A percentile compares a stretch with the other conserved stretches of the same genome.
phyloP scores from a whole-genome alignment of 2,113 vertebrate species.

The Vidua chalybeata region DNA sequence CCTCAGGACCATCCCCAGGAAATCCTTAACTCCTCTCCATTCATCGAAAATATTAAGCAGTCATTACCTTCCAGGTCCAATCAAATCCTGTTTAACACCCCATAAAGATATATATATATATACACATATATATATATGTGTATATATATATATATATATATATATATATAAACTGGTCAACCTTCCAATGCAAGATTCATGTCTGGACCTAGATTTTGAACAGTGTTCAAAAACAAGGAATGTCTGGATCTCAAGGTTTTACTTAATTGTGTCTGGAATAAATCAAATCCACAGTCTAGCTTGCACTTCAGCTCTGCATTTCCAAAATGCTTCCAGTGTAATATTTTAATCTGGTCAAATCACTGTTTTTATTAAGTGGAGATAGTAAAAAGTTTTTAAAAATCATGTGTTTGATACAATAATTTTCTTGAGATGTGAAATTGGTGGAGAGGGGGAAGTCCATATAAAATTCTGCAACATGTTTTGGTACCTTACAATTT shows the following conservation, averaged over 20 bases:
- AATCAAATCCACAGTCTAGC: neutral
- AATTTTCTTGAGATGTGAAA: neutral
- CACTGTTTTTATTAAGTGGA: neutral
- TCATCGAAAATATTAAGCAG: neutral
- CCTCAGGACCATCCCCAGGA: neutral
- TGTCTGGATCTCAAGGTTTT: neutral
- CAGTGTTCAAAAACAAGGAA: neutral
- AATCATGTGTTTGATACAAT: neutral
- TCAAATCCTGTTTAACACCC: neutral
- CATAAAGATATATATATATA: too few relatives aligned
- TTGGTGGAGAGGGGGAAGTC: neutral
- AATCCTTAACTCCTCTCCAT: neutral
- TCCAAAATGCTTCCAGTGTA: neutral
- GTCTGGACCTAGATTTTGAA: conserved; percentile 11
- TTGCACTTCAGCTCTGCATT: neutral
- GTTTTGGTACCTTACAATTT: neutral
- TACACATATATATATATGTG: too few relatives aligned
- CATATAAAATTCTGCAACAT: neutral
- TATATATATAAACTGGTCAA: neutral
- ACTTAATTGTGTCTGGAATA: conserved; percentile 14
- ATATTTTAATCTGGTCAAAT: neutral
- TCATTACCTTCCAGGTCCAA: neutral
- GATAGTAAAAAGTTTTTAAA: neutral
- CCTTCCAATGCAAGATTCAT: neutral
- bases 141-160: neutral